Evolutionary conservation across 2,113 vertebrate genomes (phyloP), one percentile per base, ranked within the genome.

Genomic region (Patagioenas fasciata): DNA sequence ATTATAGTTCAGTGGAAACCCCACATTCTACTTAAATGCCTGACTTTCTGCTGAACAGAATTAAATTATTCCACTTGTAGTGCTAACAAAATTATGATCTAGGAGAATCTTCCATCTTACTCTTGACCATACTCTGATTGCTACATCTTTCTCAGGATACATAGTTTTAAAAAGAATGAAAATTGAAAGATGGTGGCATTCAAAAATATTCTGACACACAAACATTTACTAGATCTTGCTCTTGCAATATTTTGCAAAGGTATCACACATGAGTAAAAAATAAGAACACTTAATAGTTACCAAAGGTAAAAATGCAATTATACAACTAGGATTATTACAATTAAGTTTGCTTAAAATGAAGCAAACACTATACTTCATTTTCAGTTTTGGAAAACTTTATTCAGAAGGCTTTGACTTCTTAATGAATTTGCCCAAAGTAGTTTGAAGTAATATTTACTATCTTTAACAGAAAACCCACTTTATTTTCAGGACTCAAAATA

Each of bases 401-500:
- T 61, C n/a, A 66, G 34, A 95, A 71, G 16, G 29, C 79, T 53
- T 36, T 60, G 42, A 60, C 18, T 58, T 57, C 54, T 74, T 74
- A 67, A 66, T 47, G 28, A 58, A 89, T 69, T 64, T 67, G 8
- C 18, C 24, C 14, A 91, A 40, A 82, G 4, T 70, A 47, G 3
- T 89, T 65, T 77, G 65, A 91, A 90, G 21, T 23, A 69, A 18
- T 53, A 65, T 15, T 9, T 67, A 40, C 38, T 74, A 40, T 75
- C 53, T 85, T 73, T 58, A 81, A 24, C 34, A 91, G 84, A 82
- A 80, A 4, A 16, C 87, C 17, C 5, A 58, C 18, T 47, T 47
- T 83, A 64, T 82, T 95, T 89, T 57, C 9, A 31, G 40, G 24
- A 20, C 34, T 90, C 16, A 84, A 94, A 92, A 91, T 87, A 95